A percentile compares a stretch with the other conserved stretches of the same genome.
phyloP scores from a whole-genome alignment of 2,113 vertebrate genomes.

The Hypanus sabinus region DNA sequence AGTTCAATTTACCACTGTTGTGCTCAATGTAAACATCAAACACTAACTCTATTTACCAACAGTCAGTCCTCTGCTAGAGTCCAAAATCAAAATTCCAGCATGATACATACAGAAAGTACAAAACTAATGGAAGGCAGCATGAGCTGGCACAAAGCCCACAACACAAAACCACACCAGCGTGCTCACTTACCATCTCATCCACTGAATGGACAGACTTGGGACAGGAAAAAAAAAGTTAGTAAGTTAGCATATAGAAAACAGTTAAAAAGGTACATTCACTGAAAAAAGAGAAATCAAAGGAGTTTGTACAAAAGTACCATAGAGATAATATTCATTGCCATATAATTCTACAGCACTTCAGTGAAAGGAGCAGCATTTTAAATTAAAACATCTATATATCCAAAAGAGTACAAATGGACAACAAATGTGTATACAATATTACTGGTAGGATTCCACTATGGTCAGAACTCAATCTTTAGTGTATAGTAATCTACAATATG shows the following conservation, averaged over 20 bases:
- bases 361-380: not conserved
- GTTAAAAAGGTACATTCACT: not conserved
- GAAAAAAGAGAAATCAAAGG: not conserved
- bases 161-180: not conserved
- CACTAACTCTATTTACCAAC: not conserved
- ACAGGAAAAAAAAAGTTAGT: constrained; percentile 65
- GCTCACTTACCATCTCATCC: constrained; percentile 86
- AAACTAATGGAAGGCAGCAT: not conserved
- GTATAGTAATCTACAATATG: too few species aligned
- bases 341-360: not conserved
- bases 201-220: constrained; percentile 82
- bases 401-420: not conserved
- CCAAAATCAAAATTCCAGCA: not conserved
- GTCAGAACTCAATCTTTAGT: too few species aligned
- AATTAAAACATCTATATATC: not conserved
- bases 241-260: constrained; percentile 40
- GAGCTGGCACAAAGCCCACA: not conserved
- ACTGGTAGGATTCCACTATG: too few species aligned
- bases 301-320: not conserved
- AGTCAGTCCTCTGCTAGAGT: not conserved
- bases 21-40: not conserved
- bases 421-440: too few species aligned
- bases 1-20: not conserved
- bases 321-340: not conserved
- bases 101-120: constrained; percentile 4